phyloP scores from a whole-genome alignment of 2,797 vertebrate species.

The Karalla daura region DNA sequence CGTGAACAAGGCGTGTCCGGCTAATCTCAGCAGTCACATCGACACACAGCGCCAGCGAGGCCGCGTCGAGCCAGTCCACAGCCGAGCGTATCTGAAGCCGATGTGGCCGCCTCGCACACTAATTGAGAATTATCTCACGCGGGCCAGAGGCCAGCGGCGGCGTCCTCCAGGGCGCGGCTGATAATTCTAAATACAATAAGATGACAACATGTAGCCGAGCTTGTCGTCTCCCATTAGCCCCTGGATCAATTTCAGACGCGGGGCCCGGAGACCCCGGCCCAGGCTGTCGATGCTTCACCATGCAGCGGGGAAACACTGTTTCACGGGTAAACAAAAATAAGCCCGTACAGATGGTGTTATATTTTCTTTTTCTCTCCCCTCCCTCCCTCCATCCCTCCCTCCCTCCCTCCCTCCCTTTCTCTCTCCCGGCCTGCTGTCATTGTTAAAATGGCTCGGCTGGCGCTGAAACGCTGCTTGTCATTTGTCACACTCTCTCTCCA shows the following conservation, averaged over 20 bases:
- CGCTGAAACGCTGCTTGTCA: conserved; percentile 55
- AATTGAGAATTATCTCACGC: conserved; percentile 60
- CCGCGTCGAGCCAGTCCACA: conserved; percentile 18
- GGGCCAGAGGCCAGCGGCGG: conserved; percentile 40
- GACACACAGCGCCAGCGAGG: background rate
- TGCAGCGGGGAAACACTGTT: conserved; percentile 44
- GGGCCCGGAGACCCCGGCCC: conserved; percentile 36
- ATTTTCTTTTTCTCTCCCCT: conserved; percentile 6
- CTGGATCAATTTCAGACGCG: conserved; percentile 57
- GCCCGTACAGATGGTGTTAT: conserved; percentile 41
- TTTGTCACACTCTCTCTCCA: conserved; percentile 65
- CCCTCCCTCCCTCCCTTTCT: no score
- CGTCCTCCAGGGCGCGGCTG: conserved; percentile 37
- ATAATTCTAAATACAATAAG: conserved; percentile 63
- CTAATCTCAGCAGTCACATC: conserved; percentile 19
- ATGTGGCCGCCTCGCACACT: conserved; percentile 40
- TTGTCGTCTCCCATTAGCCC: conserved; percentile 53
- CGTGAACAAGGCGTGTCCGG: background rate
- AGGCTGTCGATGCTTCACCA: conserved; percentile 43
- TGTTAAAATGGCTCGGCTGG: conserved; percentile 48
- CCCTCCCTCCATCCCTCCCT: no score
- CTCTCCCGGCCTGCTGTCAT: conserved; percentile 54
- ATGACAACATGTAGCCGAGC: conserved; percentile 50
- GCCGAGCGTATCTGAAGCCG: conserved; percentile 47
- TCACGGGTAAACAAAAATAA: conserved; percentile 65